A percentile compares a stretch with the other conserved stretches of the same genome.
Evolutionary conservation across 2,797 vertebrate species (phyloP).

Genomic region (Xiphophorus birchmanni): DNA sequence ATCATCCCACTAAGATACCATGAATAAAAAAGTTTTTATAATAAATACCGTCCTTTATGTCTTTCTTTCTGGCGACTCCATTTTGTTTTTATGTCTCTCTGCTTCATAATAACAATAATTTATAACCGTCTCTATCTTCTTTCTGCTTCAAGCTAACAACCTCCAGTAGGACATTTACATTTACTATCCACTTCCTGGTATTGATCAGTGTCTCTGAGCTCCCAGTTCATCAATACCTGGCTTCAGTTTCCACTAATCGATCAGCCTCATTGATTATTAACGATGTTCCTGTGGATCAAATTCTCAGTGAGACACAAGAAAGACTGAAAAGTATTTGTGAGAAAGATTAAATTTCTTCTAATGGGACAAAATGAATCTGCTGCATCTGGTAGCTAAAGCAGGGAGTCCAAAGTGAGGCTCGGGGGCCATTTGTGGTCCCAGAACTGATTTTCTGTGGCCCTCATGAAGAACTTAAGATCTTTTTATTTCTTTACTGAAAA

Average conservation of each 20-base stretch:
- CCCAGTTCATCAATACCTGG: not conserved
- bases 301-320: not conserved
- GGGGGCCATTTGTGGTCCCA: no score
- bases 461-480: no score
- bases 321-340: not conserved
- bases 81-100: not conserved
- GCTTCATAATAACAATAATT: not conserved
- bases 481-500: no score
- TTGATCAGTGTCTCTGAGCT: not conserved
- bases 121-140: not conserved
- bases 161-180: not conserved
- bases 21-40: no score
- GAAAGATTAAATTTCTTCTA: slow-evolving; percentile 30
- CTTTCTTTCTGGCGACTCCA: not conserved
- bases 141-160: not conserved
- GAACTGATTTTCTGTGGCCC: no score
- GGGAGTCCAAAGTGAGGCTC: no score
- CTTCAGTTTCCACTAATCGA: slow-evolving; percentile 15
- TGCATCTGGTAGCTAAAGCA: not conserved
- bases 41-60: no score
- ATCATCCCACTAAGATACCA: no score
- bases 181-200: not conserved
- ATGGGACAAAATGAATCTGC: not conserved
- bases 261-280: slow-evolving; percentile 42
- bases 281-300: slow-evolving; percentile 16